Evolutionary conservation across 2,797 vertebrate species (phyloP).

Genomic region (Heteromormyrus szaboi): DNA sequence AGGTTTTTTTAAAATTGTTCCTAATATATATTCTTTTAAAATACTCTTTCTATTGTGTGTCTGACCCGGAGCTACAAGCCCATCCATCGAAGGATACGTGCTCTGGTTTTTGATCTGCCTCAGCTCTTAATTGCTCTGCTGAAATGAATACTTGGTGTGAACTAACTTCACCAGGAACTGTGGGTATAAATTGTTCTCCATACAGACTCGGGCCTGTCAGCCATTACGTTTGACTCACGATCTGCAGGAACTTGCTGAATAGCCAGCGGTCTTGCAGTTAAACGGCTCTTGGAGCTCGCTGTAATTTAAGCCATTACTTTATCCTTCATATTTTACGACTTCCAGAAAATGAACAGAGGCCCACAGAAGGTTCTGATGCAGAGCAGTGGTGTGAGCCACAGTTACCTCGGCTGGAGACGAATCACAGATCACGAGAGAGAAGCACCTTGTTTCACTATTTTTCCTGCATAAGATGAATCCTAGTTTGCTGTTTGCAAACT

Average conservation of each 20-base stretch:
- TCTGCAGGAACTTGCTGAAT: not conserved
- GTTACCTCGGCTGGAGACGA: not conserved
- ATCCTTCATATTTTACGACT: not conserved
- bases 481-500: not conserved
- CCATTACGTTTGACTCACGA: not conserved
- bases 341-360: not conserved
- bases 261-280: not conserved
- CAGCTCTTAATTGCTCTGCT: not conserved
- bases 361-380: not conserved
- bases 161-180: not conserved
- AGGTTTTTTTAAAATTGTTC: not conserved
- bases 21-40: not conserved
- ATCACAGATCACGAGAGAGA: not conserved
- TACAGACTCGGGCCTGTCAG: not conserved
- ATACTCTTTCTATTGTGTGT: not conserved
- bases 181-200: not conserved
- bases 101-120: not conserved
- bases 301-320: not conserved
- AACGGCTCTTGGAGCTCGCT: not conserved
- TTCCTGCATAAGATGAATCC: not conserved
- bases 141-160: conserved; percentile 3
- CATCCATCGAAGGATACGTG: not conserved
- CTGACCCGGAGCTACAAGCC: not conserved
- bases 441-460: not conserved
- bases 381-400: not conserved